These are phyloP conservation scores for Thalassophryne amazonica DNA, from an alignment of 2,797 vertebrate species.

Conservation along the genomic window DNA sequence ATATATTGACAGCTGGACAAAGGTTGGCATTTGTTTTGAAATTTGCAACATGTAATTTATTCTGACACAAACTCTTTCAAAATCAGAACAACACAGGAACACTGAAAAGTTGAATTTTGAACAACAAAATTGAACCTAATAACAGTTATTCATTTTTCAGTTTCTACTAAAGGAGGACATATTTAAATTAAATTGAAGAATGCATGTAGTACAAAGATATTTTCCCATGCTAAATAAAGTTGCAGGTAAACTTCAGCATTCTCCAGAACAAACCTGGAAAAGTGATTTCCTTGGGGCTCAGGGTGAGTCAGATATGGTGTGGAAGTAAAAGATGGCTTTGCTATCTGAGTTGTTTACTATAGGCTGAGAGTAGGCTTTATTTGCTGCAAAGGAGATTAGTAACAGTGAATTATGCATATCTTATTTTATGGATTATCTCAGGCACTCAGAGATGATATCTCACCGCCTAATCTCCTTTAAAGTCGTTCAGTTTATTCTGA, in stretches of 20 bases:
- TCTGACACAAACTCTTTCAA: too few species aligned
- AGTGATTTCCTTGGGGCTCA: slow-evolving; percentile 46
- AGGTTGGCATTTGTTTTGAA: too few species aligned
- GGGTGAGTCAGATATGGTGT: slow-evolving; percentile 49
- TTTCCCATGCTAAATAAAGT: slow-evolving; percentile 27
- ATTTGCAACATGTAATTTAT: too few species aligned
- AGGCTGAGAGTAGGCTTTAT: slow-evolving; percentile 70
- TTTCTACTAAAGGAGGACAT: too few species aligned
- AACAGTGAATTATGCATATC: slow-evolving; percentile 82
- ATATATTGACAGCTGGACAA: too few species aligned
- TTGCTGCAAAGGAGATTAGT: slow-evolving; percentile 79
- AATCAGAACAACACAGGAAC: too few species aligned
- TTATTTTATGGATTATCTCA: slow-evolving; percentile 79
- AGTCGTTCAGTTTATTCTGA: slow-evolving; percentile 64
- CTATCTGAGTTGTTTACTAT: slow-evolving; percentile 72
- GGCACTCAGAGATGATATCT: slow-evolving; percentile 74
- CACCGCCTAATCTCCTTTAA: slow-evolving; percentile 70
- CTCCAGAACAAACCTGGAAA: slow-evolving; percentile 56
- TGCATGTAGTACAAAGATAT: background rate
- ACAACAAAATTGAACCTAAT: too few species aligned
- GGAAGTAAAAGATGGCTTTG: slow-evolving; percentile 55
- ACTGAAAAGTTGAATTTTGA: too few species aligned
- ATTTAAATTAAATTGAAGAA: slow-evolving; percentile 32
- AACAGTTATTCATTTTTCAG: too few species aligned
- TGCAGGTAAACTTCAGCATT: slow-evolving; percentile 40